A percentile compares a stretch with the other conserved stretches of the same genome.
These are phyloP conservation scores for Urocyon cinereoargenteus DNA, from an alignment of 2,797 vertebrate species.

Conservation along the genomic window DNA sequence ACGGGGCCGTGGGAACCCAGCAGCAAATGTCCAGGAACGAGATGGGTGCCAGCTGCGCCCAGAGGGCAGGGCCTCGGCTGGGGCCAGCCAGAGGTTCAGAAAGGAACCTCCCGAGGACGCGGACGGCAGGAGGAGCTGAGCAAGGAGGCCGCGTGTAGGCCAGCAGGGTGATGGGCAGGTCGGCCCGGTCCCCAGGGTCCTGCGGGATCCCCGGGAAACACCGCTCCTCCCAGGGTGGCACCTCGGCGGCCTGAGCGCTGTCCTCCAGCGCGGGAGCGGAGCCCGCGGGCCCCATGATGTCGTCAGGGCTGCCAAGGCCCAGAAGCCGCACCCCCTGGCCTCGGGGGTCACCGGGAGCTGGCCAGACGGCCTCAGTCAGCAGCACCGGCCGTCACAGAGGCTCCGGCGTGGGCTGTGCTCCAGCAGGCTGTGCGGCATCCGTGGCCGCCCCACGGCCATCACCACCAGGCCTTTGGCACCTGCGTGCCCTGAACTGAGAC, in stretches of 20 bases:
- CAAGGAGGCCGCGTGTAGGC: fast-evolving
- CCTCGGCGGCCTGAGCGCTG: fast-evolving
- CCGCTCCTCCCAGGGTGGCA: fast-evolving
- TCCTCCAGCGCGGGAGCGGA: not conserved
- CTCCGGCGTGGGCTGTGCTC: not conserved
- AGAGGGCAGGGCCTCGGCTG: not conserved
- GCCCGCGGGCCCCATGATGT: fast-evolving
- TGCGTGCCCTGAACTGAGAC: fast-evolving
- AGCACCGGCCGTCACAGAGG: not conserved
- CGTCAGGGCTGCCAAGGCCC: fast-evolving
- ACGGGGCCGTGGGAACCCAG: not conserved
- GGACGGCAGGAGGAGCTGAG: not conserved
- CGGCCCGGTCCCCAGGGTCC: not conserved
- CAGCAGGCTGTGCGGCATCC: fast-evolving
- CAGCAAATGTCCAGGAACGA: not conserved
- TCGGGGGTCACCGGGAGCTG: fast-evolving
- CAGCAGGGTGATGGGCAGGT: not conserved
- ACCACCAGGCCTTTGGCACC: not conserved
- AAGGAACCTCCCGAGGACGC: not conserved
- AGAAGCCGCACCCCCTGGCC: fast-evolving
- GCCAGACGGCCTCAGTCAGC: not conserved
- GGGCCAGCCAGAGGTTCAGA: too few relatives aligned
- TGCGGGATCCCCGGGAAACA: fast-evolving
- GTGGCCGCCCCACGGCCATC: not conserved
- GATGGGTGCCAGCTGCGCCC: fast-evolving